phyloP scores from a whole-genome alignment of 2,113 vertebrate genomes.

The Plecotus auritus region DNA sequence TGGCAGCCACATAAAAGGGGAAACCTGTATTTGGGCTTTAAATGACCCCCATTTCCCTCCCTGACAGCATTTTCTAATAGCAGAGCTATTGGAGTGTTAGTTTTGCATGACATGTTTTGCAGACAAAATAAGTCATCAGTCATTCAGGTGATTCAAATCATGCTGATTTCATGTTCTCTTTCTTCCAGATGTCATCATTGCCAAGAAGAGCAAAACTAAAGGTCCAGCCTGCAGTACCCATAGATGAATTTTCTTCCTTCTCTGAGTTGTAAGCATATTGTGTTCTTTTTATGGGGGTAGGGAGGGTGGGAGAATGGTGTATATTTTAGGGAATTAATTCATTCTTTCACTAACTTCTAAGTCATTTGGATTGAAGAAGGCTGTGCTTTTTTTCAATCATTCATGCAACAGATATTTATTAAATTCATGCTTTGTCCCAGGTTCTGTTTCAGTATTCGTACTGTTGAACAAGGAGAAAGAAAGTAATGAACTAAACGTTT shows the following conservation, averaged over 20 bases:
- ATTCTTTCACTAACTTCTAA: background rate
- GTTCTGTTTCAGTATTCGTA: background rate
- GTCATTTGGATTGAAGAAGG: slow-evolving; percentile 1
- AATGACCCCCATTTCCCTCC: background rate
- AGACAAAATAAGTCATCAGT: background rate
- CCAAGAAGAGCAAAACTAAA: slow-evolving; percentile 75
- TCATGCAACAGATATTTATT: background rate
- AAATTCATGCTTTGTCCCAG: background rate
- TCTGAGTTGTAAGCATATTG: slow-evolving; percentile 78
- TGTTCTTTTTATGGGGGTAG: background rate
- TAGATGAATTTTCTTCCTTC: slow-evolving; percentile 76
- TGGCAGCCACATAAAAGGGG: background rate
- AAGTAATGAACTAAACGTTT: background rate
- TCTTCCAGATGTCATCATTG: slow-evolving; percentile 79
- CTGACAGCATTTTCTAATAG: background rate
- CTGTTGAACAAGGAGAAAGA: background rate
- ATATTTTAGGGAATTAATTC: slow-evolving; percentile 8
- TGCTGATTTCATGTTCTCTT: slow-evolving; percentile 1
- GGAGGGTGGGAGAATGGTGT: background rate
- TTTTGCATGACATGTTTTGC: slow-evolving; percentile 36
- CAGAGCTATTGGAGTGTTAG: background rate
- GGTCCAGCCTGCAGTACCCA: slow-evolving; percentile 55
- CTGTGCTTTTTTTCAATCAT: background rate
- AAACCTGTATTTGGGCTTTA: background rate
- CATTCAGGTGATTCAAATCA: background rate